A percentile compares a stretch with the other conserved stretches of the same genome.
Evolutionary conservation across 2,888 invertebrate species (phyloP).

Genomic region (Cotesia congregata): DNA sequence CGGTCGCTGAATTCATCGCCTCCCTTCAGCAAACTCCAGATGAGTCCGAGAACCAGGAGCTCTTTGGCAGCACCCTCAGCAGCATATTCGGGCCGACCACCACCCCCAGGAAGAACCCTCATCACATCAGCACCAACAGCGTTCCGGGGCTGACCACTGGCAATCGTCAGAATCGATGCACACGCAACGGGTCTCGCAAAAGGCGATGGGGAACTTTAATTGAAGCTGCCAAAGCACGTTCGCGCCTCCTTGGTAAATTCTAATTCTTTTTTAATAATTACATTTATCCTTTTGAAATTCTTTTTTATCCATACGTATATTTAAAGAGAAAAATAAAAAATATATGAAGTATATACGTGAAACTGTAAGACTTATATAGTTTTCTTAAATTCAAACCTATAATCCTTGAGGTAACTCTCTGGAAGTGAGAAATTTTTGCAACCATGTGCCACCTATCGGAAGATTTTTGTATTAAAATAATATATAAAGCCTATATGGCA

Average conservation of each 20-base stretch:
- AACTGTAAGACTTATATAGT: too few species aligned
- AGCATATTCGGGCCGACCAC: conserved; percentile 75
- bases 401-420: too few species aligned
- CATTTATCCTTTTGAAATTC: too few species aligned
- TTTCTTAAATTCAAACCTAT: too few species aligned
- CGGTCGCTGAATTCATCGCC: conserved; percentile 85
- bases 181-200: conserved; percentile 74
- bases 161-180: conserved; percentile 55
- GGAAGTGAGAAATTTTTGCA: too few species aligned
- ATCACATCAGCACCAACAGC: conserved; percentile 68
- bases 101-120: conserved; percentile 70
- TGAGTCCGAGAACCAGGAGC: conserved; percentile 74
- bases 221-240: conserved; percentile 87
- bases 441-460: too few species aligned
- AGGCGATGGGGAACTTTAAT: conserved; percentile 88
- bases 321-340: too few species aligned
- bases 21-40: conserved; percentile 78
- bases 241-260: conserved; percentile 79
- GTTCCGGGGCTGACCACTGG: conserved; percentile 61
- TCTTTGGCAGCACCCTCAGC: conserved; percentile 80
- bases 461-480: too few species aligned
- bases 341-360: too few species aligned
- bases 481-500: too few species aligned
- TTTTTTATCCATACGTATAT: too few species aligned
- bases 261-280: conserved; percentile 2